Percentiles rank a stretch among this genome's conserved stretches.
phyloP scores from a whole-genome alignment of 2,888 invertebrate genomes.

The Synergus itoensis region DNA sequence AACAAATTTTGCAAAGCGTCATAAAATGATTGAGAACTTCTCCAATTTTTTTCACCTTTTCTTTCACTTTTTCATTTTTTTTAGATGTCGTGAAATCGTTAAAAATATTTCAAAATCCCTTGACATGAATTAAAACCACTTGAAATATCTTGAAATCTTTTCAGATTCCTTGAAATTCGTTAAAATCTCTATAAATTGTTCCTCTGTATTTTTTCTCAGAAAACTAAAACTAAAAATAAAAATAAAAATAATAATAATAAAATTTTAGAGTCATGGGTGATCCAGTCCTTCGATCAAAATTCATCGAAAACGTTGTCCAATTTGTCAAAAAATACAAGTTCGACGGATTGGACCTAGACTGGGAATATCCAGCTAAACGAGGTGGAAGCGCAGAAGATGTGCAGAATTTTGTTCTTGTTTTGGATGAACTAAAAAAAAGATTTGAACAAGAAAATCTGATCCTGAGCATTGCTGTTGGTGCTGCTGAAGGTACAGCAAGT shows the following conservation, averaged over 20 bases:
- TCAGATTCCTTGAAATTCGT: background rate
- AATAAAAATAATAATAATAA: no score
- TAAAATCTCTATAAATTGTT: background rate
- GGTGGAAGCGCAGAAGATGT: conserved; percentile 78
- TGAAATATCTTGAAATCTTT: no score
- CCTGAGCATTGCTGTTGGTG: conserved; percentile 78
- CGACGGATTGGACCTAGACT: conserved; percentile 87
- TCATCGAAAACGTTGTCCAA: conserved; percentile 80
- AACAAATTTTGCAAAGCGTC: no score
- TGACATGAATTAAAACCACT: no score
- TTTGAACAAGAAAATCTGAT: conserved; percentile 78
- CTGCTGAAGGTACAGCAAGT: conserved; percentile 78
- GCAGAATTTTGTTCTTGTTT: conserved; percentile 79
- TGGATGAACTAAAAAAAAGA: conserved; percentile 80
- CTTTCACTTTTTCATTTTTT: no score
- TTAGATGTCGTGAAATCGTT: no score
- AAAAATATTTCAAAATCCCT: no score
- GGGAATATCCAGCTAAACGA: conserved; percentile 85
- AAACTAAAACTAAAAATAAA: no score
- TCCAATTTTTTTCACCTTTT: no score
- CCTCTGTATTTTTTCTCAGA: no score
- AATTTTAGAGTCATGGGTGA: conserved; percentile 30
- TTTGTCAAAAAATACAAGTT: conserved; percentile 82
- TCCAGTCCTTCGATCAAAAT: conserved; percentile 77
- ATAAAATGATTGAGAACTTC: no score